A percentile compares a stretch with the other conserved stretches of the same genome.
phyloP scores from a whole-genome alignment of 2,888 invertebrate genomes.

The Calliphora vomitoria region DNA sequence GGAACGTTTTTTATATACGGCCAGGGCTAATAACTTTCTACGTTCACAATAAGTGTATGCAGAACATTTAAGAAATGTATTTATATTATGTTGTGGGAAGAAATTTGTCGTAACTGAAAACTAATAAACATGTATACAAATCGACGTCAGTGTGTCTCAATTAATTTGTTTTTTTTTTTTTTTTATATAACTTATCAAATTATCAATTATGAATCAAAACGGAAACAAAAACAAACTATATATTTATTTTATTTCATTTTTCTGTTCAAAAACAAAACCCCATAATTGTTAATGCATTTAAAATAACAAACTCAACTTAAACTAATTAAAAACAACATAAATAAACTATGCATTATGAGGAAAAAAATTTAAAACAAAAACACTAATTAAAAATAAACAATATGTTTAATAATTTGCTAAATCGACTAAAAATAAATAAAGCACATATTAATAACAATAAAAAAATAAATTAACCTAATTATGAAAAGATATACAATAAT shows the following conservation, averaged over 20 bases:
- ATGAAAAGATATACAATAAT: not conserved
- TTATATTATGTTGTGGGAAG: no score
- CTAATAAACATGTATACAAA: no score
- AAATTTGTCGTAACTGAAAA: no score
- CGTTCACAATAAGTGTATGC: no score
- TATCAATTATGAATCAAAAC: not conserved
- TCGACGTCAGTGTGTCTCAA: no score
- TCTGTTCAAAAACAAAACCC: not conserved
- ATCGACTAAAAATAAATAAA: conserved; percentile 26
- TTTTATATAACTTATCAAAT: no score
- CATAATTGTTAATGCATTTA: not conserved
- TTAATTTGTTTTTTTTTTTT: no score
- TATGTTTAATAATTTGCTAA: conserved; percentile 28
- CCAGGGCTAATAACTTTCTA: no score
- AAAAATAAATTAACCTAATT: not conserved
- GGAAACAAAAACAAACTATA: conserved; percentile 1
- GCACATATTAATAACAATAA: not conserved
- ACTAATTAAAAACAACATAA: conserved; percentile 49
- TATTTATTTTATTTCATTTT: not conserved
- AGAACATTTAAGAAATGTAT: no score
- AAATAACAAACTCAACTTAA: conserved; percentile 17
- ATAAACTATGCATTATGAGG: conserved; percentile 9
- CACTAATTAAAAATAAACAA: conserved; percentile 52
- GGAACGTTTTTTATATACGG: no score
- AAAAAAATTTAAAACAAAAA: conserved; percentile 53